Evolutionary conservation across 2,113 vertebrate genomes (phyloP).

Genomic region (Sceloporus tristichus): DNA sequence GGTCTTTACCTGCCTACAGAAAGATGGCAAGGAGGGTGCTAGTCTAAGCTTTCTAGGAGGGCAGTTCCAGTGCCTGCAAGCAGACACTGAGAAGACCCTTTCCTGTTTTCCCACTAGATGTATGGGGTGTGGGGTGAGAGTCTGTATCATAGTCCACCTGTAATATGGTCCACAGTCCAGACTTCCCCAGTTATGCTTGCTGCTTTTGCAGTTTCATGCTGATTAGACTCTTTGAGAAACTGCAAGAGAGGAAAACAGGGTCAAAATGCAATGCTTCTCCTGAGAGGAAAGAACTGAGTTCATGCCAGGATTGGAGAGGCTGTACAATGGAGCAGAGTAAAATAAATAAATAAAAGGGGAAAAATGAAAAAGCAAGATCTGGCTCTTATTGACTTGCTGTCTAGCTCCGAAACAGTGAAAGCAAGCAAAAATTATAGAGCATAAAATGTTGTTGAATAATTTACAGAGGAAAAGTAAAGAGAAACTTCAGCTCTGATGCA

Average conservation of each 20-base stretch:
- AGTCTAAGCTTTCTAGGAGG: no score
- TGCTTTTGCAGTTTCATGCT: background rate
- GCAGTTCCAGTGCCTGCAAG: no score
- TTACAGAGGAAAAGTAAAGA: fast-evolving
- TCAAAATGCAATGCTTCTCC: background rate
- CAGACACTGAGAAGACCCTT: no score
- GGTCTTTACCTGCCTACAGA: no score
- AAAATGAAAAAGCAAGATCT: fast-evolving
- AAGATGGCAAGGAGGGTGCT: no score
- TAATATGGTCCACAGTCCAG: background rate
- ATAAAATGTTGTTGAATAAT: background rate
- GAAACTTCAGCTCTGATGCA: background rate
- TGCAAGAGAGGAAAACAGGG: background rate
- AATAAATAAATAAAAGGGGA: background rate
- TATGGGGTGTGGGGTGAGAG: no score
- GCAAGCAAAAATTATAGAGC: background rate
- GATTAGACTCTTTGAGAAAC: background rate
- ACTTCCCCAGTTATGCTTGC: background rate
- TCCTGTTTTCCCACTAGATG: no score
- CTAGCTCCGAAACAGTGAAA: background rate
- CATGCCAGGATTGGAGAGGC: background rate
- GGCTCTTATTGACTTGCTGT: background rate
- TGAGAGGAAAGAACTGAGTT: fast-evolving
- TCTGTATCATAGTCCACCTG: background rate
- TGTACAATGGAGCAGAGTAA: background rate